Conservation (phyloP, 2,797 vertebrate genomes). For the Hydrolagus colliei region DNA sequence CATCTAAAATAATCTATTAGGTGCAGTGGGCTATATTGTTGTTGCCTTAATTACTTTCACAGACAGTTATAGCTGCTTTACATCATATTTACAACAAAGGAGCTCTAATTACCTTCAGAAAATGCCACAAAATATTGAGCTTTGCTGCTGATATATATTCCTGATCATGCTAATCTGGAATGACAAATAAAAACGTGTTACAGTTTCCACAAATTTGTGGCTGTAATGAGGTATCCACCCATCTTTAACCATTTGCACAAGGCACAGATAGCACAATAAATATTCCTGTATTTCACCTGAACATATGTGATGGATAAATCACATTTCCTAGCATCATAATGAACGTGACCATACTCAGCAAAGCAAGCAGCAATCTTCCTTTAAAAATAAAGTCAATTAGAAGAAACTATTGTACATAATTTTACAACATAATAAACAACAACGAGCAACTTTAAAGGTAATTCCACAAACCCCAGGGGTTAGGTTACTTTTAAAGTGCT, state of each 20-base stretch:
- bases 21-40: conserved; percentile 88
- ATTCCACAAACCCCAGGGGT: background rate
- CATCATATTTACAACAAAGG: conserved; percentile 80
- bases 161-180: conserved; percentile 79
- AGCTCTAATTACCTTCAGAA: conserved; percentile 86
- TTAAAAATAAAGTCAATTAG: background rate
- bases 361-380: background rate
- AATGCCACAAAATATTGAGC: conserved; percentile 69
- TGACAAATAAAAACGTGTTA: conserved; percentile 83
- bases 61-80: conserved; percentile 88
- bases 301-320: background rate
- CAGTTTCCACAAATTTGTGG: conserved; percentile 67
- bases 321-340: no score
- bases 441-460: background rate
- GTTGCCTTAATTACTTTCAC: conserved; percentile 92
- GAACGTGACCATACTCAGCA: background rate
- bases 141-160: conserved; percentile 72
- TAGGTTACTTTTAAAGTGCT: background rate
- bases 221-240: conserved; percentile 69
- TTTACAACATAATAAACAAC: background rate
- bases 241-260: conserved; percentile 26
- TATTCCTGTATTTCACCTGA: background rate
- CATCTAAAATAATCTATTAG: conserved; percentile 78
- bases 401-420: background rate
- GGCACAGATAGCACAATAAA: background rate